Conservation (phyloP, 1,140 invertebrate genomes). For the Paraescarpia echinospica region DNA sequence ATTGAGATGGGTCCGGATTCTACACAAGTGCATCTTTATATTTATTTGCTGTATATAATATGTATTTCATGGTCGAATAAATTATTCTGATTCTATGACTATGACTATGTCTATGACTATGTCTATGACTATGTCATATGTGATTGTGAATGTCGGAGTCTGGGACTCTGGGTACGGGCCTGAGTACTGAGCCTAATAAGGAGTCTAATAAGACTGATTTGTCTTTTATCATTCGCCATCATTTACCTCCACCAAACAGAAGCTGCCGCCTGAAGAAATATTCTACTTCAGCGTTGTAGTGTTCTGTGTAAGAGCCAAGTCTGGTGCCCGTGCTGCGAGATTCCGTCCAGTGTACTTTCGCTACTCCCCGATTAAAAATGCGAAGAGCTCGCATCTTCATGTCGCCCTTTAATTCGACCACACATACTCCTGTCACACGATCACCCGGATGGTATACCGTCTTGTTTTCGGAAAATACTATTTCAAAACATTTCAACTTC, state of each 20-base stretch:
- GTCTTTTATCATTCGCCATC: no score
- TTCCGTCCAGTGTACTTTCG: conserved; percentile 63
- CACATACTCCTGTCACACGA: conserved; percentile 56
- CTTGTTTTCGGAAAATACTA: conserved; percentile 56
- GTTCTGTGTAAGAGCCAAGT: conserved; percentile 62
- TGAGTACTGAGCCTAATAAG: no score
- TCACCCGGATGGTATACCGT: conserved; percentile 61
- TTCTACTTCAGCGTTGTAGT: conserved; percentile 62
- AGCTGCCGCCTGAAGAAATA: conserved; percentile 61
- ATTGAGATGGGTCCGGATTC: no score
- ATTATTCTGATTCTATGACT: no score
- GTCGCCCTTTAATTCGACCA: conserved; percentile 61
- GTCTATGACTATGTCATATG: no score
- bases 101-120: no score
- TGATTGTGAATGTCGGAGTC: no score
- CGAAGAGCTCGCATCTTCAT: conserved; percentile 60
- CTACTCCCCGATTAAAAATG: conserved; percentile 60
- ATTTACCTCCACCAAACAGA: conserved; percentile 59
- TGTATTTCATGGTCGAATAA: no score
- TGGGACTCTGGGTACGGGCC: no score
- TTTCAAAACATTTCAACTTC: conserved; percentile 61
- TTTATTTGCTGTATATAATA: no score
- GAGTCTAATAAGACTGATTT: no score
- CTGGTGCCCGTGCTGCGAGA: conserved; percentile 59
- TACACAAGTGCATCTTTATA: no score